Base-by-base conservation (phyloP, 64 coral and sea anemone species). In the Montipora cactus region DNA sequence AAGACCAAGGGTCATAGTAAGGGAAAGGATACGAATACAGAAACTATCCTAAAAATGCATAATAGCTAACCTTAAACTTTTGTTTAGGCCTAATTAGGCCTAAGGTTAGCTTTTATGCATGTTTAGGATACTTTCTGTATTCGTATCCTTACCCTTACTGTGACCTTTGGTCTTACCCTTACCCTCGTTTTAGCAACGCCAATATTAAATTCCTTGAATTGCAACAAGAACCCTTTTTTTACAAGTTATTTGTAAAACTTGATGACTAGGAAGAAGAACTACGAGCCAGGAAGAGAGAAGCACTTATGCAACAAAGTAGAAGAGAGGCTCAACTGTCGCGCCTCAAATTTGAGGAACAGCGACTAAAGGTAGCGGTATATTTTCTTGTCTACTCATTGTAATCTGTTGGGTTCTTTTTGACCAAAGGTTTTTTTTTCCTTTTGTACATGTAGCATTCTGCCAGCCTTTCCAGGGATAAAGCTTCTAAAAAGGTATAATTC, bases 241-340 rank as follows among this genome's bases (percentile, higher is more conserved):
- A 2, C 4, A 5, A 28, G 7, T 55, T 79, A 4, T 8, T 62
- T 14, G 4, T 59, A 51, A 11, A 57, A 57, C 53, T 57, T 67
- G 19, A 57, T 57, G 61, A 64, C 20, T 68, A 93, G 92, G 92
- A 93, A 72, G 83, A 93, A 75, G 92, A 93, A 47, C 61, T 93
- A 6, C 61, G 81, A 80, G 84, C 92, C 9, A 22, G 82, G 16
- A 86, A 86, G 22, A 93, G 92, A 44, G 90, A 92, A 19, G 81
- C 71, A 5, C 72, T 92, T 15, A 93, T 93, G 92, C 82, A 88
- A 21, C 92, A 93, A 58, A 93, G 92, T 21, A 93, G 92, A 80
- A 25, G 92, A 88, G 92, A 93, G 67, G 92, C 92, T 72, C 92
- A 93, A 52, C 81, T 93, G 2, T 93, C 92, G 6, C 78, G 92